phyloP scores from a whole-genome alignment of 2,888 invertebrate genomes.

The Mythimna albipuncta region DNA sequence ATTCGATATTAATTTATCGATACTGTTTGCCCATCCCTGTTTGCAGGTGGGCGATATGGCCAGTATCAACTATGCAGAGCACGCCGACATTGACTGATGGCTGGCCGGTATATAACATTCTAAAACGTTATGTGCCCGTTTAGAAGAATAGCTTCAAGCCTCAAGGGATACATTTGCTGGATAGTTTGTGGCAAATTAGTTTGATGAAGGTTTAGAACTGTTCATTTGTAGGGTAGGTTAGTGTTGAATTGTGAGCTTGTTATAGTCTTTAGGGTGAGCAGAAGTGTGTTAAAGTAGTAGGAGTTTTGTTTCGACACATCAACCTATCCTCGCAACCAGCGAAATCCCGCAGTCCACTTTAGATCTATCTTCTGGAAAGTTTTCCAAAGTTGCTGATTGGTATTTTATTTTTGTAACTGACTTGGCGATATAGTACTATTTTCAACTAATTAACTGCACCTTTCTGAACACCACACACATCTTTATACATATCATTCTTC shows the following conservation, averaged over 20 bases:
- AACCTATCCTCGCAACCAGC: no score
- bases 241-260: not conserved
- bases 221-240: slow-evolving; percentile 16
- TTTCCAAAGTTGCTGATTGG: not conserved
- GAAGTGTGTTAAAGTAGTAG: not conserved
- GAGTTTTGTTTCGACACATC: no score
- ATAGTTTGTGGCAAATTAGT: slow-evolving; percentile 50
- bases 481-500: no score
- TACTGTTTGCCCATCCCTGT: slow-evolving; percentile 2
- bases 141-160: slow-evolving; percentile 47
- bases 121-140: slow-evolving; percentile 48
- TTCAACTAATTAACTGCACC: not conserved
- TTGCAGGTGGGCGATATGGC: slow-evolving; percentile 65
- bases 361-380: not conserved
- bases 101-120: slow-evolving; percentile 48
- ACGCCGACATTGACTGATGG: slow-evolving; percentile 77
- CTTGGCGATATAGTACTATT: not conserved
- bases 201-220: slow-evolving; percentile 30
- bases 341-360: no score
- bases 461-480: not conserved
- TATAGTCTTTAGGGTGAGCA: not conserved
- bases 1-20: not conserved
- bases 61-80: slow-evolving; percentile 75
- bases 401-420: not conserved
- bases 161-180: slow-evolving; percentile 26